Evolutionary conservation across 2,888 invertebrate species (phyloP).

Genomic region (Zhuqinia jingwanae): DNA sequence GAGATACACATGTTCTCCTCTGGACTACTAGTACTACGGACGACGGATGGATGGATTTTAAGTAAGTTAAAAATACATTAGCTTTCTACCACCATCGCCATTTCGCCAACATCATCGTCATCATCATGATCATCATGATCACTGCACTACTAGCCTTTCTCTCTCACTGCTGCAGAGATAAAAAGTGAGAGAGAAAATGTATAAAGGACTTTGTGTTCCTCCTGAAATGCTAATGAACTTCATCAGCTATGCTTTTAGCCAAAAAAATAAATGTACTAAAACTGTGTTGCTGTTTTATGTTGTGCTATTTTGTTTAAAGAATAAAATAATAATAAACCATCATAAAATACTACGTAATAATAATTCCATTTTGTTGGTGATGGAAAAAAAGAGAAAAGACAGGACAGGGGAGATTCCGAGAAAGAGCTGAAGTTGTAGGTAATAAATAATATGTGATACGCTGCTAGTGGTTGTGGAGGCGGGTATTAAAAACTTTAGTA

Average conservation of each 20-base stretch:
- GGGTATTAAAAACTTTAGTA: too few species aligned
- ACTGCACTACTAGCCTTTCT: background rate
- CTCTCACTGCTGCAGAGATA: too few species aligned
- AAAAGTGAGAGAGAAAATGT: background rate
- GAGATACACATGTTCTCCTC: too few species aligned
- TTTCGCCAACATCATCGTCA: too few species aligned
- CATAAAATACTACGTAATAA: background rate
- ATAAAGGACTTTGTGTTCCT: background rate
- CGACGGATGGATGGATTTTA: background rate
- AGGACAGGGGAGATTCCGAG: too few species aligned
- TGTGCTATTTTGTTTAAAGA: background rate
- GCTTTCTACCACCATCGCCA: background rate
- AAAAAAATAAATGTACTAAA: too few species aligned
- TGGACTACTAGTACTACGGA: too few species aligned
- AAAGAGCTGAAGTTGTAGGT: too few species aligned
- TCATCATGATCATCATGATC: too few species aligned
- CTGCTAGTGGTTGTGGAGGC: too few species aligned
- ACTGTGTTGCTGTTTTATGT: background rate
- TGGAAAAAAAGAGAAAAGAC: background rate
- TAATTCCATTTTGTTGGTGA: background rate
- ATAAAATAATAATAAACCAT: background rate
- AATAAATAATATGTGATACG: too few species aligned
- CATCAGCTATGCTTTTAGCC: slow-evolving; percentile 16
- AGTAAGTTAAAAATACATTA: slow-evolving; percentile 8
- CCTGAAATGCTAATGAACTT: slow-evolving; percentile 20